Base-by-base conservation (phyloP, 2,113 vertebrate species). In the Eclectus roratus region DNA sequence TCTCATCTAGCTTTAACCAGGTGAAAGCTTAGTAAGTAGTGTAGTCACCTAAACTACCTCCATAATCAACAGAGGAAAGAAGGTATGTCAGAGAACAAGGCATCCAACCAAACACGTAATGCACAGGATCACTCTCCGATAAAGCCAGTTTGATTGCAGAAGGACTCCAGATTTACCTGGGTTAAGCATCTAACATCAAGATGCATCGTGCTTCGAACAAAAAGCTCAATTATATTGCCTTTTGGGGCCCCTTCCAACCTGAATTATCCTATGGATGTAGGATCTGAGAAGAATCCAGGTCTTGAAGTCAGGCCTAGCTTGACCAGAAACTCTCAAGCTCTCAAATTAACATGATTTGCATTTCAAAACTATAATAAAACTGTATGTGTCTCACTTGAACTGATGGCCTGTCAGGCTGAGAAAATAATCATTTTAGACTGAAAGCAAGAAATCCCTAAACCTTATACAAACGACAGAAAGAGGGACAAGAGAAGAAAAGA, bases 181-280 rank as follows among this genome's bases (percentile, higher is more conserved):
- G 6, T 9, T 61, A 28, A 79, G 21, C 11, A 58, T 37, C 21
- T 70, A 35, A 47, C 39, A 50, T 19, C 10, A 56, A 61, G 9
- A 46, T 7, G 0, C 27, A 29, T 13, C 39, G 24, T 14, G 8
- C 20, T 56, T 47, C 18, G 46, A 41, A 25, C 8, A 37, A 18
- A 6, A 69, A 14, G 25, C 1, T 53, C 7, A 17, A n/a, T 18
- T 61, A 2, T 0, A 4, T 0, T 3, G 12, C 2, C 3, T 20
- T 7, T 16, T 17, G 19, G 53, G 11, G 6, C 18, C 13, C 13
- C 17, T 81, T 79, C 56, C 29, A 64, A 25, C 6, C 12, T 3
- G 56, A 58, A 24, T 24, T n/a, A 35, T 35, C 21, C 56, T 58
- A 35, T 16, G 21, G 13, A 58, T 35, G 9, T 10, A 58, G 33